Conservation (phyloP, 2,113 vertebrate species). For the Myrmecophaga tridactyla region DNA sequence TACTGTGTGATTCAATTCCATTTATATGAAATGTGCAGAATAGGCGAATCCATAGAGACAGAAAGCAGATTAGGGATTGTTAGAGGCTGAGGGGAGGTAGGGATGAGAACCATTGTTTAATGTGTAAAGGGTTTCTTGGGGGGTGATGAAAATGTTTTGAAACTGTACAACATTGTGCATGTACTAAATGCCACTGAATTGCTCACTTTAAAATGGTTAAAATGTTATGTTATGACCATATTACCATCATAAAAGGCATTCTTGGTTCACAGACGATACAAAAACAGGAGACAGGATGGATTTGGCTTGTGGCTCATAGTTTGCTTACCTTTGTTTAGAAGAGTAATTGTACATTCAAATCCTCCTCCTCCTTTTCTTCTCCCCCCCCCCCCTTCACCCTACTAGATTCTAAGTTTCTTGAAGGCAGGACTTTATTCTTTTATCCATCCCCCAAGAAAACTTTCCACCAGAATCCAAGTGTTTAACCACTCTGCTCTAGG, state of each 20-base stretch:
- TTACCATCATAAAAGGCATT: not conserved
- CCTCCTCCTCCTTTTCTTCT: not conserved
- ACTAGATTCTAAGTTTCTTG: not conserved
- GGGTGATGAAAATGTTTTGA: too few relatives aligned
- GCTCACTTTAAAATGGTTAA: too few relatives aligned
- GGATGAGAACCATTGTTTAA: too few relatives aligned
- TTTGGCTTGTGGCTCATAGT: not conserved
- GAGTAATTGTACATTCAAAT: not conserved
- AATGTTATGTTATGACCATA: too few relatives aligned
- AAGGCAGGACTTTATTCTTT: not conserved
- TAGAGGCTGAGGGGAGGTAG: too few relatives aligned
- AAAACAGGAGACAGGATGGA: not conserved
- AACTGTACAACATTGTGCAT: too few relatives aligned
- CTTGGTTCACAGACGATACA: not conserved
- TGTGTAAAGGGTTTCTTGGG: too few relatives aligned
- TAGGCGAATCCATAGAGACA: too few relatives aligned
- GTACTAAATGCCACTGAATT: too few relatives aligned
- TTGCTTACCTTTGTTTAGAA: not conserved
- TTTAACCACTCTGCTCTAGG: not conserved
- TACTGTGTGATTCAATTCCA: too few relatives aligned
- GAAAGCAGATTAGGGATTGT: too few relatives aligned
- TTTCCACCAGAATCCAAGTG: not conserved
- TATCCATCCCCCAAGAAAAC: not conserved
- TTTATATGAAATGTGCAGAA: too few relatives aligned
- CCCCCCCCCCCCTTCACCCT: not conserved